Evolutionary conservation across 2,888 invertebrate genomes (phyloP).

Genomic region (Palloptera scutellata): DNA sequence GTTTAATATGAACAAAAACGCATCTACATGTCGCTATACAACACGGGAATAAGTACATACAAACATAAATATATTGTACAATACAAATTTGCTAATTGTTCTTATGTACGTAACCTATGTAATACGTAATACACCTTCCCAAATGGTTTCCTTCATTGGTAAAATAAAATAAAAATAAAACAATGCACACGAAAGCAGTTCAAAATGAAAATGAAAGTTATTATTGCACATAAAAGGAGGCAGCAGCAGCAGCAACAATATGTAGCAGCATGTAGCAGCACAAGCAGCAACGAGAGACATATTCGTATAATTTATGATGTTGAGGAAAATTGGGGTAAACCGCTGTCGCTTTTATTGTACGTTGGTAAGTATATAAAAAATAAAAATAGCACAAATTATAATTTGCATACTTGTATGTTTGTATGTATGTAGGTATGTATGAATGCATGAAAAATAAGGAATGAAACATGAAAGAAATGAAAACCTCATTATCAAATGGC

Average conservation of each 20-base stretch:
- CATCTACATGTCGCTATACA: too few species aligned
- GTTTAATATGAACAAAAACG: too few species aligned
- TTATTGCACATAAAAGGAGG: not conserved
- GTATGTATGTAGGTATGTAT: conserved; percentile 36
- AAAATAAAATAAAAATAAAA: not conserved
- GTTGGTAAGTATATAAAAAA: not conserved
- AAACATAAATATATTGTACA: too few species aligned
- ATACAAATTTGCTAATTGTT: too few species aligned
- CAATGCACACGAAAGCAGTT: not conserved
- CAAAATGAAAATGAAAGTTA: not conserved
- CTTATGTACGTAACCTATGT: too few species aligned
- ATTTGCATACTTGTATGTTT: conserved; percentile 37
- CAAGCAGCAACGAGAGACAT: not conserved
- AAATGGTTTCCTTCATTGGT: too few species aligned
- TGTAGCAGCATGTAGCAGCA: not conserved
- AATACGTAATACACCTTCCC: too few species aligned
- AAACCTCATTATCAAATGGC: too few species aligned
- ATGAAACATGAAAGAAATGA: conserved; percentile 41
- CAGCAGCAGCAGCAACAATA: not conserved
- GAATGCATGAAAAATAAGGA: conserved; percentile 36
- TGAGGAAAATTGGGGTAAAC: not conserved
- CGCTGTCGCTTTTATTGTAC: not conserved
- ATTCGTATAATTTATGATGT: too few species aligned
- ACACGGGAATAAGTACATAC: too few species aligned
- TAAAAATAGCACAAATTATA: not conserved